Evolutionary conservation across 2,888 invertebrate species (phyloP).

Genomic region (Ceraclea dissimilis): DNA sequence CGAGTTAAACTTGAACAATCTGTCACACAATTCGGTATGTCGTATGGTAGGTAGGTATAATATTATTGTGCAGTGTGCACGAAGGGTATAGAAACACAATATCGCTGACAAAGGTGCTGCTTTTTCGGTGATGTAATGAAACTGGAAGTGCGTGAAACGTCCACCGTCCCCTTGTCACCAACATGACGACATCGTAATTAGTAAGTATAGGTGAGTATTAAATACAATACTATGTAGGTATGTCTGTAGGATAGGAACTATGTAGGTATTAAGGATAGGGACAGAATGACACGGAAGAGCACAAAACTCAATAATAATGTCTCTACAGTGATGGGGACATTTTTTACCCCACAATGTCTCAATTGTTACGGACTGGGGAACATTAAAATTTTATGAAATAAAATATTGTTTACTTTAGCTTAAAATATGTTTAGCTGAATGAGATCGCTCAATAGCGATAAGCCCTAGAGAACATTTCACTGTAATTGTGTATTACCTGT

Average conservation of each 20-base stretch:
- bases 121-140: slow-evolving; percentile 20
- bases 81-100: background rate
- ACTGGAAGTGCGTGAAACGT: slow-evolving; percentile 25
- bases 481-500: too few species aligned
- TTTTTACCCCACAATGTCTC: background rate
- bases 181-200: too few species aligned
- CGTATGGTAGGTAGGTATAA: background rate
- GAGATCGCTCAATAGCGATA: too few species aligned
- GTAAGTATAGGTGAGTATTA: background rate
- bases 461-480: too few species aligned
- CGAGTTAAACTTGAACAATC: background rate
- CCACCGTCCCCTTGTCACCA: slow-evolving; percentile 9
- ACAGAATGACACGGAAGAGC: background rate
- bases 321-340: background rate
- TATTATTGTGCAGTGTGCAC: background rate
- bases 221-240: background rate
- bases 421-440: too few species aligned
- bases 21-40: background rate
- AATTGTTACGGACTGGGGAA: background rate
- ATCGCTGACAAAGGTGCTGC: slow-evolving; percentile 24
- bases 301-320: background rate
- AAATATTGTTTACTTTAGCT: background rate
- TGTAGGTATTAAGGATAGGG: too few species aligned
- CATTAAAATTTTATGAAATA: background rate
- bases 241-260: background rate